These are phyloP conservation scores for Dynastes tityus DNA, from an alignment of 2,888 invertebrate genomes.

Conservation along the genomic window DNA sequence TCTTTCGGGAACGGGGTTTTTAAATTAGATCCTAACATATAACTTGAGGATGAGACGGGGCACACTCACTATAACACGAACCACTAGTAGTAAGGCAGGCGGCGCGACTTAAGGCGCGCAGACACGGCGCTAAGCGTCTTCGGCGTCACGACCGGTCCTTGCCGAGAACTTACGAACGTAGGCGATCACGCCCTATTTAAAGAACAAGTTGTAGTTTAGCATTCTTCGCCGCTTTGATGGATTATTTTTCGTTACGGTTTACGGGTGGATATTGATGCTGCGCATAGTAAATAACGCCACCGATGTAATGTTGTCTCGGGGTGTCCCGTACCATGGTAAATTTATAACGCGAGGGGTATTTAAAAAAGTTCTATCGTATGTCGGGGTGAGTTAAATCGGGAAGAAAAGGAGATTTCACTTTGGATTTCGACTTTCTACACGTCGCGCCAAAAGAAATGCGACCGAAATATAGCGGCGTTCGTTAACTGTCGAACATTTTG, in stretches of 20 bases:
- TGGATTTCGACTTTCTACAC: too few species aligned
- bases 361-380: not conserved
- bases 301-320: not conserved
- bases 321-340: not conserved
- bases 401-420: not conserved
- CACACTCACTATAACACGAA: constrained; percentile 55
- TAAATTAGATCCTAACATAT: not conserved
- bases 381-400: constrained; percentile 12
- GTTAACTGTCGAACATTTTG: too few species aligned
- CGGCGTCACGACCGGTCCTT: constrained; percentile 57
- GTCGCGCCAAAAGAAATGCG: too few species aligned
- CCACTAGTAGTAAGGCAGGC: constrained; percentile 58
- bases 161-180: constrained; percentile 55
- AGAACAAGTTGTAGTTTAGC: constrained; percentile 57
- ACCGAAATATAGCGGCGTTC: too few species aligned
- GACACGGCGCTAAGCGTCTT: constrained; percentile 62
- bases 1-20: too few species aligned
- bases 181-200: constrained; percentile 59
- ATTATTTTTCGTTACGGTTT: constrained; percentile 43
- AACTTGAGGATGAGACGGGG: constrained; percentile 30
- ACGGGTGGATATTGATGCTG: too few species aligned
- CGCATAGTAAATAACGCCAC: not conserved
- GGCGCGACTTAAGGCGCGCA: constrained; percentile 56
- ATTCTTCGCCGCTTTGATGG: constrained; percentile 47
- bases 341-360: not conserved